phyloP scores from a whole-genome alignment of 2,113 vertebrate genomes.

The Recurvirostra avosetta region DNA sequence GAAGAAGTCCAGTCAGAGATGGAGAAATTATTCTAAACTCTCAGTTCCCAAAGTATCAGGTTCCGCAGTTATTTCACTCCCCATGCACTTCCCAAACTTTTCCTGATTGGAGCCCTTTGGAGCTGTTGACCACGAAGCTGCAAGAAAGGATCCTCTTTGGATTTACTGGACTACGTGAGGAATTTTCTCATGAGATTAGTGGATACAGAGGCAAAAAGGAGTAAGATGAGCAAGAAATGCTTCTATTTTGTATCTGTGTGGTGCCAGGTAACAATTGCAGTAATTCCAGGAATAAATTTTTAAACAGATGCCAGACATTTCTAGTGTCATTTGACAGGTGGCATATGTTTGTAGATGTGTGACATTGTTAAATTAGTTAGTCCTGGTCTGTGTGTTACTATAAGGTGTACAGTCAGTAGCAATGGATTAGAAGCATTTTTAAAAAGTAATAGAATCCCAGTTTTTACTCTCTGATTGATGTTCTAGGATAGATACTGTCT shows the following conservation, averaged over 20 bases:
- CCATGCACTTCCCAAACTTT: neutral
- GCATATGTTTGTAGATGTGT: neutral
- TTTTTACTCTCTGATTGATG: neutral
- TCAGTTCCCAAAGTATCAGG: neutral
- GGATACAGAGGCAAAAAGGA: neutral
- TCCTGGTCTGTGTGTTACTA: neutral
- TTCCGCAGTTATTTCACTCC: neutral
- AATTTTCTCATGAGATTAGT: neutral
- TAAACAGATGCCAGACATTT: neutral
- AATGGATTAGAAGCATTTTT: neutral
- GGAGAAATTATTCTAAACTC: neutral
- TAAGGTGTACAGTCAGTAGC: neutral
- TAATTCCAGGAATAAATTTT: neutral
- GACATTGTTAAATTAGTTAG: neutral
- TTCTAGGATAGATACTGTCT: neutral
- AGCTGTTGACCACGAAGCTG: neutral
- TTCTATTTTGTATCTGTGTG: neutral
- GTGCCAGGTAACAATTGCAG: neutral
- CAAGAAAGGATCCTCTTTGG: neutral
- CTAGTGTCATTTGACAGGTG: neutral
- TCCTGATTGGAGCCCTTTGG: neutral
- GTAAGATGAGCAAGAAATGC: neutral
- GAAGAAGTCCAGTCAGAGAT: neutral
- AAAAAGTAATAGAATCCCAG: neutral
- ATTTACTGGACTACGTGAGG: neutral